A percentile compares a stretch with the other conserved stretches of the same genome.
Evolutionary conservation across 2,888 invertebrate species (phyloP).

Genomic region (Aphrophora alni): DNA sequence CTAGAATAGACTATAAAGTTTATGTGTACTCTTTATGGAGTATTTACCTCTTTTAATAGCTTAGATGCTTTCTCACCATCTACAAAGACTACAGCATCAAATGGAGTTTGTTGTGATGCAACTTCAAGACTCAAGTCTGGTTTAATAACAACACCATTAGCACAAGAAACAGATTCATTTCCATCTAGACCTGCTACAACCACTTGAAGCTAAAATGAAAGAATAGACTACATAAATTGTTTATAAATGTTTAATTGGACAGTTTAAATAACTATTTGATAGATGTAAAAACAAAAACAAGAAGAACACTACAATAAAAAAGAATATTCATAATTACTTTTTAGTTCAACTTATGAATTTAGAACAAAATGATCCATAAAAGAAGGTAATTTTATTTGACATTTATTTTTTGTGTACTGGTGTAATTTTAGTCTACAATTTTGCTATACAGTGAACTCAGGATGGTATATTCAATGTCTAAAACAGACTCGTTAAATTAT

Average conservation of each 20-base stretch:
- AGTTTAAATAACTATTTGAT: not conserved
- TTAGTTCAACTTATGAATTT: too few species aligned
- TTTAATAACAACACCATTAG: constrained; percentile 78
- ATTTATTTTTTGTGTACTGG: too few species aligned
- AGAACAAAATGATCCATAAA: too few species aligned
- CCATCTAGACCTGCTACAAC: constrained; percentile 83
- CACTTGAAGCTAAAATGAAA: constrained; percentile 69
- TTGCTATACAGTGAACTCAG: too few species aligned
- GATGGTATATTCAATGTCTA: too few species aligned
- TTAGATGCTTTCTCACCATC: constrained; percentile 67
- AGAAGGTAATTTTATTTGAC: too few species aligned
- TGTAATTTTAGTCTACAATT: too few species aligned
- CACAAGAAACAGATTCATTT: constrained; percentile 73
- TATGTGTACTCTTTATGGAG: too few species aligned
- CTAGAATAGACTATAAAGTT: too few species aligned
- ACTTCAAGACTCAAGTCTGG: constrained; percentile 77
- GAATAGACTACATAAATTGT: not conserved
- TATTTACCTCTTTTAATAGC: constrained; percentile 10
- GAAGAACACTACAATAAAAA: not conserved
- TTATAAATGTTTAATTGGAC: not conserved
- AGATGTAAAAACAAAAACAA: not conserved
- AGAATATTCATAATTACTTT: too few species aligned
- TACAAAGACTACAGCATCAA: constrained; percentile 86
- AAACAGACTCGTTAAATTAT: too few species aligned
- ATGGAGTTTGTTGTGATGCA: constrained; percentile 62